Evolutionary conservation across 2,113 vertebrate species (phyloP).

Genomic region (Litocranius walleri): DNA sequence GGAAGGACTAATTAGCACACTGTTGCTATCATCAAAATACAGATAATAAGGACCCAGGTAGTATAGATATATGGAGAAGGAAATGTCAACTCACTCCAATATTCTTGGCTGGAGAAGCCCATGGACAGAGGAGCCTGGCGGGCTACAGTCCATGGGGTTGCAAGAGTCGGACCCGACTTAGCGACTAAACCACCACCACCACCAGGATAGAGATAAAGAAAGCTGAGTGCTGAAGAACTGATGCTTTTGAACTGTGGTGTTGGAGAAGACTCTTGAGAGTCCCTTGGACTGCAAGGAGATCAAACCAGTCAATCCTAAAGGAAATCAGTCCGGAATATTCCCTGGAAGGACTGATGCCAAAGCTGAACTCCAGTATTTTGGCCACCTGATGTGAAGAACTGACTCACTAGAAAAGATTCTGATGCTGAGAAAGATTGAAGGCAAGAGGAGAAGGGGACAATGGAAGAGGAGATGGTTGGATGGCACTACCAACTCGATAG

Average conservation of each 20-base stretch:
- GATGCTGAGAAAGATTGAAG: neutral
- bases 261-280: neutral
- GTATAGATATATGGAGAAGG: neutral
- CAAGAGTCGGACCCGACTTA: neutral
- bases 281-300: neutral
- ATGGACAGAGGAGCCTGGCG: neutral
- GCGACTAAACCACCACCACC: neutral
- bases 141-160: neutral
- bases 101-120: neutral
- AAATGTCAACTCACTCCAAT: neutral
- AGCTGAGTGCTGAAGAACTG: rapidly evolving
- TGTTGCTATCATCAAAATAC: neutral
- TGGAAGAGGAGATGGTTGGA: neutral
- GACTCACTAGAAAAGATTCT: neutral
- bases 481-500: neutral
- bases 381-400: neutral
- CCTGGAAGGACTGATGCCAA: neutral
- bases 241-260: neutral
- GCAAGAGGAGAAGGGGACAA: neutral
- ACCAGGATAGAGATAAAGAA: neutral
- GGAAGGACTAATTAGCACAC: neutral
- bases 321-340: neutral
- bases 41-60: neutral
- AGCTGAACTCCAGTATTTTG: neutral
- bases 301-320: neutral